Base-by-base conservation (phyloP, 2,113 vertebrate genomes). In the Mormyrus iriodes region DNA sequence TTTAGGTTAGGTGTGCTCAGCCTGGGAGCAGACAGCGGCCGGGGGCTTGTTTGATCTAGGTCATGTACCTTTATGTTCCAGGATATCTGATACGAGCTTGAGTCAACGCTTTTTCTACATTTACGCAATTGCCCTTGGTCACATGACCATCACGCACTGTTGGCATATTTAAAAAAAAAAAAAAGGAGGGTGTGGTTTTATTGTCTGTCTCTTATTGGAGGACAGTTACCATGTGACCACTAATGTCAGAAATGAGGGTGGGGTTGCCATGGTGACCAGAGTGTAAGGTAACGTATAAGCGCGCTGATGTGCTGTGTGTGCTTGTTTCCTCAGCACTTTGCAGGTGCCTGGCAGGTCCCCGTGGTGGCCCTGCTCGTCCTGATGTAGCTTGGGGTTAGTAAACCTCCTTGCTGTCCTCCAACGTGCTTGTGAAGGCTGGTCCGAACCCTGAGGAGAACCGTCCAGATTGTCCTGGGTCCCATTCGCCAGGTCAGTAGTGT, bases 211-310 rank as follows among this genome's bases (percentile, higher is more conserved):
- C n/a, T 52, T 52, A 88, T 79, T 88, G 44, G 65, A 79, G 8
- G 76, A 65, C 61, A 89, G 61, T 48, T 46, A 39, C 10, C 51
- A 85, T 48, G 82, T 85, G 52, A 85, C 52, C 53, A 61, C 0
- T 44, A 31, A 89, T 61, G 65, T 44, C 88, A 35, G 46, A 52
- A 55, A 51, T 31, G 88, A 89, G 82, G 76, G 53, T 39, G 4
- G 52, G 19, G 82, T 89, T 89, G 84, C 88, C 88, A 85, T 89
- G 82, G 82, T 85, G 88, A 89, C 88, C 76, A 49, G 73, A 79
- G 73, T 31, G 79, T 58, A 82, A 73, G 79, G 88, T 21, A 61
- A 48, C 12, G 58, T 42, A 31, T 79, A 79, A 79, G 35, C 73
- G 52, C 17, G 1, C 73, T 79, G 73, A 17, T 79, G 73, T 35